Evolutionary conservation across 2,113 vertebrate genomes (phyloP), one percentile per base, ranked within the genome.

Genomic region (Axis porcinus): DNA sequence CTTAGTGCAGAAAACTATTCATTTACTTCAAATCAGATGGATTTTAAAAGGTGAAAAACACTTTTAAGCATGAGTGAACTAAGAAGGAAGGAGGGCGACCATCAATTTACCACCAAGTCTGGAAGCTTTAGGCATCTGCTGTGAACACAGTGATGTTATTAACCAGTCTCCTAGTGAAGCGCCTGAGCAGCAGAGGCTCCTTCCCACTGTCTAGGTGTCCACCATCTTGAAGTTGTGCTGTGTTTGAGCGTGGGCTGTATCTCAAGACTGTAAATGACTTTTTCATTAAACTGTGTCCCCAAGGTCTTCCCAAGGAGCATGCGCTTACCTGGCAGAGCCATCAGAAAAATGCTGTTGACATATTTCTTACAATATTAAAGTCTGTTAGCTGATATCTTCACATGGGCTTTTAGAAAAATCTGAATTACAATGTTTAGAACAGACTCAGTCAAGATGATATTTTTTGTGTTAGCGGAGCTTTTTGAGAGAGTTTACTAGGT

Each of bases 21-120:
- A 95, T 97, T 96, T 93, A 94, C 97, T 98, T 96, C 95, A 97
- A 96, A 97, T 98, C 91, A 94, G 93, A 94, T 82, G 84, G 45
- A 82, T 97, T 97, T 98, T 88, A 85, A 92, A 98, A 90, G 86
- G 98, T 93, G 90, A 83, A 82, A 83, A 97, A 54, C 86, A 92
- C 89, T 95, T 97, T 95, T 97, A 86, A 95, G 86, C 93, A 79
- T 97, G 96, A 97, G 40, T 74, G 50, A 94, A 50, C 81, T 95
- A 76, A 79, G 95, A 95, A 94, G 58, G 91, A 81, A 67, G 85
- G 91, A 95, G 43, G 58, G 74, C 0, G 9, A 70, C 47, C 62
- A 21, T 79, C 94, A 96, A 95, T 93, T 97, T 82, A 40, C 82
- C 23, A 91, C 47, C 86, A 50, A 83, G 91, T 97, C 95, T 95